A percentile compares a stretch with the other conserved stretches of the same genome.
Evolutionary conservation across 2,888 invertebrate species (phyloP).

Genomic region (Caradrina kadenii): DNA sequence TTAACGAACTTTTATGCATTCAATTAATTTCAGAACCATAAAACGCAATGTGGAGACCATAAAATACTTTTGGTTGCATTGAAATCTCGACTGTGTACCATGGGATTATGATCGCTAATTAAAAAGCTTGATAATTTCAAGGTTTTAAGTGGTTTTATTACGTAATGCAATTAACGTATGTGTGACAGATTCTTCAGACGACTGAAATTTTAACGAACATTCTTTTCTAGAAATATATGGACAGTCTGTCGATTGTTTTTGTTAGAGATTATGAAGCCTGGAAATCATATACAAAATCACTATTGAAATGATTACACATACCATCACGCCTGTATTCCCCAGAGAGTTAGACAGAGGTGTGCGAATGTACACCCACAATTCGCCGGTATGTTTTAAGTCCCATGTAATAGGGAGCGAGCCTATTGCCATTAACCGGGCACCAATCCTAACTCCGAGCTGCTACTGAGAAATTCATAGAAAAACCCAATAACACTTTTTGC

Average conservation of each 20-base stretch:
- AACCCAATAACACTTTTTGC: too few relatives aligned
- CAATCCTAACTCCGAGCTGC: too few relatives aligned
- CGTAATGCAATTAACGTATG: slow-evolving; percentile 7
- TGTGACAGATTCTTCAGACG: slow-evolving; percentile 18
- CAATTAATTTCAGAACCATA: slow-evolving; percentile 9
- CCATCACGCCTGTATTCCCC: too few relatives aligned
- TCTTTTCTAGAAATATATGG: too few relatives aligned
- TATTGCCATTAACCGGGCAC: too few relatives aligned
- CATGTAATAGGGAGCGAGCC: too few relatives aligned
- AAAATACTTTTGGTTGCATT: not conserved
- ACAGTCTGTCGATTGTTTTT: not conserved
- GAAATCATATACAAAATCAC: not conserved
- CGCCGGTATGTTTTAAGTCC: too few relatives aligned
- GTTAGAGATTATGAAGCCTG: not conserved
- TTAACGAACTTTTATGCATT: not conserved
- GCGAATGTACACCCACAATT: too few relatives aligned
- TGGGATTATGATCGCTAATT: not conserved
- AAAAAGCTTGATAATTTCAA: not conserved
- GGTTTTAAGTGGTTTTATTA: slow-evolving; percentile 5
- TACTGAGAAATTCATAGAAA: too few relatives aligned
- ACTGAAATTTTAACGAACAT: too few relatives aligned
- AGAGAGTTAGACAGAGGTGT: too few relatives aligned
- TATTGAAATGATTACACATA: too few relatives aligned
- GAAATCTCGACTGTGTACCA: not conserved
- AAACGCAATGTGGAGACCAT: not conserved